phyloP scores from a whole-genome alignment of 2,113 vertebrate species.

The Silurus meridionalis region DNA sequence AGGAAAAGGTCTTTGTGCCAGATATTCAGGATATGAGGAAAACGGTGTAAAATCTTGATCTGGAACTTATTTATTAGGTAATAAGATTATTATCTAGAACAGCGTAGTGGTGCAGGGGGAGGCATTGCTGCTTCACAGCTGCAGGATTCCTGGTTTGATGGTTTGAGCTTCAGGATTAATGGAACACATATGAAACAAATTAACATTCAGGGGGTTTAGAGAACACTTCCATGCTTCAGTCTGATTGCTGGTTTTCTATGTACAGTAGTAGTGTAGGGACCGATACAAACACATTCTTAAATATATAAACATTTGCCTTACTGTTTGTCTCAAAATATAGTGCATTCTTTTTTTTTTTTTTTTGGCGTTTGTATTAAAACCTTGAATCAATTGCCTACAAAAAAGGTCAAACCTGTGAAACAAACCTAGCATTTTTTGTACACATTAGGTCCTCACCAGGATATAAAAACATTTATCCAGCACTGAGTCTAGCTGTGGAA shows the following conservation, averaged over 20 bases:
- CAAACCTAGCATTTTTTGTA: not conserved
- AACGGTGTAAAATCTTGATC: not conserved
- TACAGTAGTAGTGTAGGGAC: not conserved
- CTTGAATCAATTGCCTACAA: not conserved
- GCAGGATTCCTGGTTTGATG: not conserved
- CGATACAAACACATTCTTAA: not conserved
- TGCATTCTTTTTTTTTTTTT: not conserved
- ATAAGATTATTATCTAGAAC: not conserved
- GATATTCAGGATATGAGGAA: too few species aligned
- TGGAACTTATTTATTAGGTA: not conserved
- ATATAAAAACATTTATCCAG: not conserved
- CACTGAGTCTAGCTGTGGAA: slow-evolving; percentile 52
- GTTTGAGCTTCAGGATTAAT: not conserved
- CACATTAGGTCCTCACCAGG: not conserved
- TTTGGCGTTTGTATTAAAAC: not conserved
- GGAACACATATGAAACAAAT: not conserved
- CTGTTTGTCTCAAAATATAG: not conserved
- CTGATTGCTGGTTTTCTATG: not conserved
- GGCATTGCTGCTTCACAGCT: not conserved
- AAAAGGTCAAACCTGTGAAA: not conserved
- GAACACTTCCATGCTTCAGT: not conserved
- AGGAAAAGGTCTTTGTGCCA: not conserved
- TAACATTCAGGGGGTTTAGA: not conserved
- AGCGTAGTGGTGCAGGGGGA: not conserved
- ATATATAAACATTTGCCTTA: not conserved